phyloP scores from a whole-genome alignment of 2,888 invertebrate genomes.

The Meteorus colon region DNA sequence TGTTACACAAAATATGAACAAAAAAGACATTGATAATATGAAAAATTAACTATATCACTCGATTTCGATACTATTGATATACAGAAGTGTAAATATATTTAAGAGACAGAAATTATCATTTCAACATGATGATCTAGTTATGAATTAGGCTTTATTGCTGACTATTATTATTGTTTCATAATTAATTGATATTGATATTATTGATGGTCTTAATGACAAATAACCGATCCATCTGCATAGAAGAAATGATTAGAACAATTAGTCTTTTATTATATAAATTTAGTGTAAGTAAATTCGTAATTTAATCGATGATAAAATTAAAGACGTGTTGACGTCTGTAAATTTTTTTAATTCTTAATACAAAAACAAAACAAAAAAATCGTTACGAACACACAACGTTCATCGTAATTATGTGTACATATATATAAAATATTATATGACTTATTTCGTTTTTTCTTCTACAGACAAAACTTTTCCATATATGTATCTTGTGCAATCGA shows the following conservation, averaged over 20 bases:
- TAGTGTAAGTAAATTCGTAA: not conserved
- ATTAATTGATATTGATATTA: not conserved
- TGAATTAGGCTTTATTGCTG: not conserved
- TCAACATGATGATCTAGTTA: not conserved
- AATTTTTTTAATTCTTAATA: not conserved
- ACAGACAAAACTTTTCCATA: slow-evolving; percentile 8
- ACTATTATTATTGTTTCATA: not conserved
- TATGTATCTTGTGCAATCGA: slow-evolving; percentile 44
- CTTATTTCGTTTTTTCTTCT: not conserved
- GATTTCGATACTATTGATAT: slow-evolving; percentile 13
- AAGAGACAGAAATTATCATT: slow-evolving; percentile 19
- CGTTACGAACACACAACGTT: not conserved
- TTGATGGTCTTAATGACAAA: not conserved
- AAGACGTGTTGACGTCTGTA: not conserved
- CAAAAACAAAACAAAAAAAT: not conserved
- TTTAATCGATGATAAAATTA: not conserved
- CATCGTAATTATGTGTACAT: not conserved
- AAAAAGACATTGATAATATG: not conserved
- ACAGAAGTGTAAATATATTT: slow-evolving; percentile 23
- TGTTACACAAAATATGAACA: not conserved
- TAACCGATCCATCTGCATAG: not conserved
- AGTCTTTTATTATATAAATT: not conserved
- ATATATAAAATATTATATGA: slow-evolving; percentile 15
- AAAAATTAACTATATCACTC: slow-evolving; percentile 11
- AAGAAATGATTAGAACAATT: not conserved